These are phyloP conservation scores for Coluber constrictor DNA, from an alignment of 2,797 vertebrate species.

Conservation along the genomic window DNA sequence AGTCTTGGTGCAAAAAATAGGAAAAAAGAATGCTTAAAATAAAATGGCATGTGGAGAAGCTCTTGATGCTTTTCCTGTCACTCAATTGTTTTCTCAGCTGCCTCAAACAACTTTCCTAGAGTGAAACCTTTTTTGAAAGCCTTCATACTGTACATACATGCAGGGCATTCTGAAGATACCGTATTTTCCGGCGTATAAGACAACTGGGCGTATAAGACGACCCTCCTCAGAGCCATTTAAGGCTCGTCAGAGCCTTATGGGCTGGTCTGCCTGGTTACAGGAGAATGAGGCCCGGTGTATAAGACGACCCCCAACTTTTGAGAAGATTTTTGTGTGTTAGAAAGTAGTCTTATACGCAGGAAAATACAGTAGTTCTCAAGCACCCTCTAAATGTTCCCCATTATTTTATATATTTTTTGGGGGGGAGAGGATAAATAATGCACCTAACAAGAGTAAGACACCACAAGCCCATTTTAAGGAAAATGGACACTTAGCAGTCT, in stretches of 20 bases:
- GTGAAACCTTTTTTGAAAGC: neutral
- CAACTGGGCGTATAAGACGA: no score
- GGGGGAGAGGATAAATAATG: neutral
- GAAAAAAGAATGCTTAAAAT: neutral
- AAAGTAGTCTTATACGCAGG: no score
- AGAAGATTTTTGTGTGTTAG: no score
- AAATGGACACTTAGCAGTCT: neutral
- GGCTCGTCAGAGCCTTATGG: no score
- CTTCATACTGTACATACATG: neutral
- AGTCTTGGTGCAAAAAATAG: slow-evolving; percentile 20
- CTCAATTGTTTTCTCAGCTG: neutral
- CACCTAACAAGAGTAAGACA: neutral
- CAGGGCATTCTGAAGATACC: neutral
- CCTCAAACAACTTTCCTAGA: neutral
- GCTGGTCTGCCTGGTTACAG: no score
- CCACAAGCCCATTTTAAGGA: neutral
- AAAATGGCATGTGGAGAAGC: neutral
- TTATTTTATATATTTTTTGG: neutral
- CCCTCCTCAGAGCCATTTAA: no score
- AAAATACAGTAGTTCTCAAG: neutral
- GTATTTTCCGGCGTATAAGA: no score
- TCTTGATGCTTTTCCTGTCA: neutral
- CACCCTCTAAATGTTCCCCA: neutral
- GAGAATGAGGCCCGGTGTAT: no score
- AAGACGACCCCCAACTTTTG: no score